phyloP scores from a whole-genome alignment of 2,888 invertebrate species.

The Leptinotarsa peninsularis region DNA sequence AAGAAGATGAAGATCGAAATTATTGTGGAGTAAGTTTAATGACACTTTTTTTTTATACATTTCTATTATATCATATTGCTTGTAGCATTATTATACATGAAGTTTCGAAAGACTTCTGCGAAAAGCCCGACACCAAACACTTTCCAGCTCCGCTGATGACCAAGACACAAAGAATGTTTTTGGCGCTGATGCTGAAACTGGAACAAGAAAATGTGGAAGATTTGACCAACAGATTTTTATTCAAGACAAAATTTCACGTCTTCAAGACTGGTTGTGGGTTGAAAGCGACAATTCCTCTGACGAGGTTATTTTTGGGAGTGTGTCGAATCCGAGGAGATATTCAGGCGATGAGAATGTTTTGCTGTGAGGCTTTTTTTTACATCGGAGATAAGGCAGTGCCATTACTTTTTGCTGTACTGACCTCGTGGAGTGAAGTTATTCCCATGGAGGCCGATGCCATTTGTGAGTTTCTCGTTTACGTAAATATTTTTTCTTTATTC shows the following conservation, averaged over 20 bases:
- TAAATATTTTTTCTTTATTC: too few relatives aligned
- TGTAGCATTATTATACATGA: constrained; percentile 55
- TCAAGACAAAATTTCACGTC: constrained; percentile 36
- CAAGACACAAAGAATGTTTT: constrained; percentile 63
- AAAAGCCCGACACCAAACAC: constrained; percentile 60
- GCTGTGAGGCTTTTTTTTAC: constrained; percentile 66
- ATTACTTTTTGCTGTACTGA: constrained; percentile 63
- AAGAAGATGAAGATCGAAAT: constrained; percentile 45
- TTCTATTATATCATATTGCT: neutral
- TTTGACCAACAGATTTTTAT: constrained; percentile 52
- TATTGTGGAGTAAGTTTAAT: constrained; percentile 52
- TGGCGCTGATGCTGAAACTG: constrained; percentile 62
- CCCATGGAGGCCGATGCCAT: constrained; percentile 59
- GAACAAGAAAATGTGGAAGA: constrained; percentile 54
- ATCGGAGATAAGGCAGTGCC: constrained; percentile 61
- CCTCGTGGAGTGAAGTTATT: constrained; percentile 67
- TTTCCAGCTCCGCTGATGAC: constrained; percentile 68
- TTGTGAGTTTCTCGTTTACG: constrained; percentile 40
- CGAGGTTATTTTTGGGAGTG: constrained; percentile 56
- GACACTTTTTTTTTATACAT: too few relatives aligned
- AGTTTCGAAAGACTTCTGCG: constrained; percentile 50
- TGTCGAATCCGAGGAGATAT: constrained; percentile 61
- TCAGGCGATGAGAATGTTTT: constrained; percentile 64
- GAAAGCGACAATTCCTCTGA: constrained; percentile 47
- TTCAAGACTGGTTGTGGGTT: constrained; percentile 32